phyloP scores from a whole-genome alignment of 2,888 invertebrate species.

The Elaeidobius kamerunicus region DNA sequence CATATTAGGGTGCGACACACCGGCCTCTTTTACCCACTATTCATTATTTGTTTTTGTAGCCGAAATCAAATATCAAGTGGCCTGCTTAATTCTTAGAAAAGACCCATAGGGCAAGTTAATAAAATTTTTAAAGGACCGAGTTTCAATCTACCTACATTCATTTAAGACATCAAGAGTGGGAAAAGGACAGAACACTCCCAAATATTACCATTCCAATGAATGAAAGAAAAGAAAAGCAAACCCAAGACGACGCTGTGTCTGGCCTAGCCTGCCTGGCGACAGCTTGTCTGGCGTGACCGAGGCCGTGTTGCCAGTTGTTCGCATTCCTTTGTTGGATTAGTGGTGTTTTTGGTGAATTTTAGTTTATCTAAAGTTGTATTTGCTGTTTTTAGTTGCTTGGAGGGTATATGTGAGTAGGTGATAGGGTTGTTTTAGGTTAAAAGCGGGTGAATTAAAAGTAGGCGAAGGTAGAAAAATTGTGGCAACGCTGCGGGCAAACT shows the following conservation, averaged over 20 bases:
- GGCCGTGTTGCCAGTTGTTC: slow-evolving; percentile 63
- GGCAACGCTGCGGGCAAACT: slow-evolving; percentile 64
- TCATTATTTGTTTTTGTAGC: too few relatives aligned
- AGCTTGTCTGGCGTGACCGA: slow-evolving; percentile 87
- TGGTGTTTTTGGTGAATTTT: neutral
- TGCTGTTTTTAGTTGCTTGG: too few relatives aligned
- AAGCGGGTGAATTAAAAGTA: too few relatives aligned
- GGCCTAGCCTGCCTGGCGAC: slow-evolving; percentile 82
- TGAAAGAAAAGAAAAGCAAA: slow-evolving; percentile 41
- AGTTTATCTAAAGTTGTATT: too few relatives aligned
- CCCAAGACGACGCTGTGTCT: slow-evolving; percentile 73
- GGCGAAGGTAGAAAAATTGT: slow-evolving; percentile 31
- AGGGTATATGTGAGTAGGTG: too few relatives aligned
- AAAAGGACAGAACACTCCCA: slow-evolving; percentile 15
- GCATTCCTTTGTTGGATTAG: slow-evolving; percentile 45
- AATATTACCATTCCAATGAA: slow-evolving; percentile 35
- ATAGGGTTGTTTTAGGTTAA: too few relatives aligned
- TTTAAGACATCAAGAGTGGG: slow-evolving; percentile 1
- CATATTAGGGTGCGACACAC: too few relatives aligned
- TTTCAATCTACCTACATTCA: slow-evolving; percentile 6
- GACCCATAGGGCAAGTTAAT: slow-evolving; percentile 6
- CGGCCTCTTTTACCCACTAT: too few relatives aligned
- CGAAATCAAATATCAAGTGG: too few relatives aligned
- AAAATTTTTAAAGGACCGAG: slow-evolving; percentile 18
- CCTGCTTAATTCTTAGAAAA: slow-evolving; percentile 16